A percentile compares a stretch with the other conserved stretches of the same genome.
Evolutionary conservation across 2,113 vertebrate species (phyloP).

Genomic region (Pelecanoides urinatrix): DNA sequence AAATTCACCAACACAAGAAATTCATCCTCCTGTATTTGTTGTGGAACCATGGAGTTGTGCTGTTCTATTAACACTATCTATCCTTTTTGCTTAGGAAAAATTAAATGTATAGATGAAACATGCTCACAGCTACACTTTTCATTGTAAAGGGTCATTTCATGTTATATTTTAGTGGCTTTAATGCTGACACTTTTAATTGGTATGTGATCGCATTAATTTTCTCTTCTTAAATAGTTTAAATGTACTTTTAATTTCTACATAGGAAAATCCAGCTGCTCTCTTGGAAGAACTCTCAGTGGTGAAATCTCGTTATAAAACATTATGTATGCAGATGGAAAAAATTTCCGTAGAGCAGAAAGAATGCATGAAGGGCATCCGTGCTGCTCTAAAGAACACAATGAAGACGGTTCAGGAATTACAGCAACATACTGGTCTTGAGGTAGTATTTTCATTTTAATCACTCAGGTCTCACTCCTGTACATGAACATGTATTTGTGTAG

Average conservation of each 20-base stretch:
- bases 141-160: neutral
- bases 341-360: constrained; percentile 77
- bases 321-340: constrained; percentile 76
- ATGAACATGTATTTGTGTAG: neutral
- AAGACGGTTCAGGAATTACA: constrained; percentile 75
- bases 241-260: neutral
- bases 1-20: neutral
- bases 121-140: neutral
- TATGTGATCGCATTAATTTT: neutral
- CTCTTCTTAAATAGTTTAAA: neutral
- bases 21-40: neutral
- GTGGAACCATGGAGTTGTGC: neutral
- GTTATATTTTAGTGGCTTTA: neutral
- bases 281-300: constrained; percentile 80
- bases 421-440: constrained; percentile 74
- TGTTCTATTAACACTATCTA: neutral
- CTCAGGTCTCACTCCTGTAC: neutral
- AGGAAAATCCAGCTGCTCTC: constrained; percentile 84
- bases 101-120: neutral
- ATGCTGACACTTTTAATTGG: neutral
- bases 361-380: constrained; percentile 77
- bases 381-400: constrained; percentile 71
- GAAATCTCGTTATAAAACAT: constrained; percentile 79
- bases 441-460: constrained; percentile 37
- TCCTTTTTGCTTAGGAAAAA: neutral